These are phyloP conservation scores for Drosophila kambysellisi DNA, from an alignment of 2,888 invertebrate genomes.

Conservation along the genomic window DNA sequence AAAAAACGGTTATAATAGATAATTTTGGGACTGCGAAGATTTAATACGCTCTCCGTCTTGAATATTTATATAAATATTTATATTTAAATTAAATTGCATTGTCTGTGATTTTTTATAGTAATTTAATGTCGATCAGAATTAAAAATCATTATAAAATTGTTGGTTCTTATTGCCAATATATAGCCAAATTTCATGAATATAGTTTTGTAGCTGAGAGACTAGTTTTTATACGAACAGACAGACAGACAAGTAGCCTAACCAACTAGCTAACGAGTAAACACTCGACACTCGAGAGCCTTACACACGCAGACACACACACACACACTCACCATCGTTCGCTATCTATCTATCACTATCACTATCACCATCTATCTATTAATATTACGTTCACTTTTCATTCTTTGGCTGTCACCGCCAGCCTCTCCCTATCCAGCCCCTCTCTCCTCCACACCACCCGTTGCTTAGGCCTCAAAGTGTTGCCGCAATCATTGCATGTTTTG, in stretches of 20 bases:
- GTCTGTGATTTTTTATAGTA: neutral
- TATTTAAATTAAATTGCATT: neutral
- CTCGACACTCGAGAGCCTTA: constrained; percentile 28
- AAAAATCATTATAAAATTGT: neutral
- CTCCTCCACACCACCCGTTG: constrained; percentile 15
- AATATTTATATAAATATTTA: neutral
- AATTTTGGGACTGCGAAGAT: neutral
- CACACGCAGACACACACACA: neutral
- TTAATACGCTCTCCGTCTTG: neutral
- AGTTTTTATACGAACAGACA: neutral
- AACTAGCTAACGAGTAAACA: constrained; percentile 53
- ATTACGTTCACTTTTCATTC: constrained; percentile 13
- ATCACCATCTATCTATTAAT: constrained; percentile 1
- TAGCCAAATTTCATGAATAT: neutral
- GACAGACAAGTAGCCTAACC: constrained; percentile 31
- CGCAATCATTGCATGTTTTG: constrained; percentile 55
- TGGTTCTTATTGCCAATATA: neutral
- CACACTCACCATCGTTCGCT: neutral
- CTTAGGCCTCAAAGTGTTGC: constrained; percentile 34
- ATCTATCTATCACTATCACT: neutral
- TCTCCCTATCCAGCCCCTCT: neutral
- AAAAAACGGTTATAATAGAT: neutral
- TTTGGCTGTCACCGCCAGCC: constrained; percentile 3
- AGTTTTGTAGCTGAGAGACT: neutral
- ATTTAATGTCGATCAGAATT: neutral